phyloP scores from a whole-genome alignment of 2,113 vertebrate genomes.

The Heterocephalus glaber region DNA sequence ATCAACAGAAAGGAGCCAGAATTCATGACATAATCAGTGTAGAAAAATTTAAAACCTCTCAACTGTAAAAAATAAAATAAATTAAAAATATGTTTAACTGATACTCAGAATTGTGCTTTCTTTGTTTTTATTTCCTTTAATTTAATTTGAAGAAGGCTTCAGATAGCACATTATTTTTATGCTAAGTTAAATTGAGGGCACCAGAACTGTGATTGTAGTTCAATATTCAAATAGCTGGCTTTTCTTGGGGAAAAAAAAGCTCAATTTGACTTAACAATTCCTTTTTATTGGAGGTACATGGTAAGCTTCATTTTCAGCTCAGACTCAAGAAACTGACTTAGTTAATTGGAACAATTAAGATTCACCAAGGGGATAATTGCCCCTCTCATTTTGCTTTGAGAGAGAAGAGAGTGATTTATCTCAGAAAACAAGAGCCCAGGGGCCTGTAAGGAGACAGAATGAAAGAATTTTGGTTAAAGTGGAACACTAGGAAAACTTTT shows the following conservation, averaged over 20 bases:
- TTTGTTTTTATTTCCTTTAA: not conserved
- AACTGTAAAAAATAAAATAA: not conserved
- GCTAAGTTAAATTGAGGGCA: slow-evolving; percentile 24
- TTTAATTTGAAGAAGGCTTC: slow-evolving; percentile 30
- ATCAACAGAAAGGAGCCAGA: too few relatives aligned
- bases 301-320: slow-evolving; percentile 71
- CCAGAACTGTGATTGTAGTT: slow-evolving; percentile 10
- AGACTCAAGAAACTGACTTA: slow-evolving; percentile 73
- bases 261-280: slow-evolving; percentile 70
- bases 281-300: slow-evolving; percentile 61
- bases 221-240: slow-evolving; percentile 27
- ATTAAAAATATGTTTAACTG: not conserved
- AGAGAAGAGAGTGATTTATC: slow-evolving; percentile 74
- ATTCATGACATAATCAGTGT: not conserved
- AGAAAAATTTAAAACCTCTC: not conserved
- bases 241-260: slow-evolving; percentile 18
- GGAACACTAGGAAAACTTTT: slow-evolving; percentile 19
- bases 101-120: not conserved
- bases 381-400: slow-evolving; percentile 73
- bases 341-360: slow-evolving; percentile 80
- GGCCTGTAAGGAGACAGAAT: slow-evolving; percentile 54
- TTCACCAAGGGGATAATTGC: slow-evolving; percentile 77
- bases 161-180: slow-evolving; percentile 12
- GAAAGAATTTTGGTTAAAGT: slow-evolving; percentile 54
- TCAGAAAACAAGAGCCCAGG: slow-evolving; percentile 73